phyloP scores from a whole-genome alignment of 2,113 vertebrate species.

The Microcebus lehilahytsara region DNA sequence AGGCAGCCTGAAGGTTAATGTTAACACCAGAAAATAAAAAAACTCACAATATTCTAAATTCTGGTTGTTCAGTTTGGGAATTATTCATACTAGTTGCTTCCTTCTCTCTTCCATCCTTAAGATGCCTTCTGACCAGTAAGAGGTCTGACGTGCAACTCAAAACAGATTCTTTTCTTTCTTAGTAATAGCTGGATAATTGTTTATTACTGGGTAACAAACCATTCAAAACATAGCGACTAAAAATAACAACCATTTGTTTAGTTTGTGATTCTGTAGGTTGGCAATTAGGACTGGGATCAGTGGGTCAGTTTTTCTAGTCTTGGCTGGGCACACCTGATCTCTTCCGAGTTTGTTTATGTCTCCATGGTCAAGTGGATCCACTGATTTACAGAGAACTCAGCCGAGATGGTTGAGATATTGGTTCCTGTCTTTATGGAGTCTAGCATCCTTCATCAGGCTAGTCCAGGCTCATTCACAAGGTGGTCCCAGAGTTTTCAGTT shows the following conservation, averaged over 20 bases:
- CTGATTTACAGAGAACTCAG: neutral
- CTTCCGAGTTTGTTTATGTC: neutral
- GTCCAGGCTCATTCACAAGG: neutral
- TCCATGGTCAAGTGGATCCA: too few species aligned
- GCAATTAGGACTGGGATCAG: neutral
- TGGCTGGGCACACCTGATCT: neutral
- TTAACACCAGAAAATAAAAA: neutral
- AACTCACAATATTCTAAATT: neutral
- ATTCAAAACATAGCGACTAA: neutral
- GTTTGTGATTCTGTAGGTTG: neutral
- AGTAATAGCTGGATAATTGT: neutral
- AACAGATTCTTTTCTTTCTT: neutral
- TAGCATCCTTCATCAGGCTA: neutral
- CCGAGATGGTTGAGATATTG: neutral
- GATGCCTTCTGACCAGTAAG: neutral
- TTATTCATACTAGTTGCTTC: neutral
- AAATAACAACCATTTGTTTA: neutral
- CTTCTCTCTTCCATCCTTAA: neutral
- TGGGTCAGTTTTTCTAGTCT: neutral
- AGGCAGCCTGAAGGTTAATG: neutral
- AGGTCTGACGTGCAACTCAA: neutral
- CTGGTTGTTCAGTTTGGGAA: neutral
- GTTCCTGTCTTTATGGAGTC: accelerated
- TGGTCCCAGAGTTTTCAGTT: neutral
- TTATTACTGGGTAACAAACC: neutral